Percentiles rank a stretch among this genome's conserved stretches.
Evolutionary conservation across 2,888 invertebrate species (phyloP).

Genomic region (Fragum whitleyi): DNA sequence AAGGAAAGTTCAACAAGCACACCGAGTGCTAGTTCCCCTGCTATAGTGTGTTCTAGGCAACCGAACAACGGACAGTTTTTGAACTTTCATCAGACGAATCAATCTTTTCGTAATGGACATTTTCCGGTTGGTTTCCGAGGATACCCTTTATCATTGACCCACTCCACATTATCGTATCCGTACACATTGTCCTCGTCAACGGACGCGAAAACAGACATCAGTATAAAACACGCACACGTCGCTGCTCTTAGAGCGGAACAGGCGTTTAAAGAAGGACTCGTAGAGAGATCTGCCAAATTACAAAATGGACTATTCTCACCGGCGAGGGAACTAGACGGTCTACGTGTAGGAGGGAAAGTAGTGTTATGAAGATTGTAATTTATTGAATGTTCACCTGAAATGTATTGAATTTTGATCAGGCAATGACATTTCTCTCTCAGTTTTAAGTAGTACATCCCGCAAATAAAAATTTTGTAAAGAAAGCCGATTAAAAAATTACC

Average conservation of each 20-base stretch:
- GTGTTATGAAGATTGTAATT: constrained; percentile 57
- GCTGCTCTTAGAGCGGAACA: constrained; percentile 62
- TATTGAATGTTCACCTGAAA: neutral
- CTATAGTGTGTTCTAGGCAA: constrained; percentile 66
- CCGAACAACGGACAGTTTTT: constrained; percentile 63
- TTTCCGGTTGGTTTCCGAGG: constrained; percentile 72
- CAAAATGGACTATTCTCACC: constrained; percentile 77
- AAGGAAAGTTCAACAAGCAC: constrained; percentile 41
- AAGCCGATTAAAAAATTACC: too few relatives aligned
- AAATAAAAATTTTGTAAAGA: too few relatives aligned
- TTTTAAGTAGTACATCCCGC: too few relatives aligned
- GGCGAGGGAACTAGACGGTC: constrained; percentile 79
- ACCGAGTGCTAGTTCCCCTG: constrained; percentile 59
- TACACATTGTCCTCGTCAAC: constrained; percentile 76
- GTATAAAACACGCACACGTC: constrained; percentile 59
- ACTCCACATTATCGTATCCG: constrained; percentile 80
- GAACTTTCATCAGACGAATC: constrained; percentile 71
- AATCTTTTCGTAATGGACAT: constrained; percentile 68
- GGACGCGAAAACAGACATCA: constrained; percentile 62
- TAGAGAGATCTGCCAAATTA: constrained; percentile 65
- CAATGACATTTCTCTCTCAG: too few relatives aligned
- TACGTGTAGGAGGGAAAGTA: constrained; percentile 70
- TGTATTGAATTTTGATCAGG: neutral
- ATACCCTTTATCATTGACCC: constrained; percentile 74
- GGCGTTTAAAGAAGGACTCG: constrained; percentile 64